phyloP scores from a whole-genome alignment of 2,797 vertebrate species.

The Liasis olivaceus region DNA sequence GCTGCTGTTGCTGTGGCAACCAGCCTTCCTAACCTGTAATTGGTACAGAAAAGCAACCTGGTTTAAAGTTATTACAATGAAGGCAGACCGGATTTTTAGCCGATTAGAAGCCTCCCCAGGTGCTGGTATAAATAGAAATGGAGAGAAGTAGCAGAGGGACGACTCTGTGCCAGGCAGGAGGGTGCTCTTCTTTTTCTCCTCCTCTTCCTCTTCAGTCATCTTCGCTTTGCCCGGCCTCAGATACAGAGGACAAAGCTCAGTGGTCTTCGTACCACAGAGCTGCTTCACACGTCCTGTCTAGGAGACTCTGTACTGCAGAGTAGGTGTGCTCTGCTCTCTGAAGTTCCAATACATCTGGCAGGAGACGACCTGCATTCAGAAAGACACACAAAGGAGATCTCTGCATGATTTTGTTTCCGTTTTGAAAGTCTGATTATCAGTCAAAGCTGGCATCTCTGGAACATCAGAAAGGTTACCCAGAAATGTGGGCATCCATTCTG shows the following conservation, averaged over 20 bases:
- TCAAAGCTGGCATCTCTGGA: not conserved
- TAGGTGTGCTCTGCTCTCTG: not conserved
- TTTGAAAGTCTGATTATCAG: not conserved
- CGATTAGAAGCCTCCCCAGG: constrained; percentile 45
- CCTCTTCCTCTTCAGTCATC: not conserved
- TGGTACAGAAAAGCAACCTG: constrained; percentile 49
- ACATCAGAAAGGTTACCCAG: not conserved
- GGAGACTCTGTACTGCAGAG: not conserved
- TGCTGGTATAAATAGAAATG: constrained; percentile 42
- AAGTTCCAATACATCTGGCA: not conserved
- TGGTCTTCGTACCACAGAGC: not conserved
- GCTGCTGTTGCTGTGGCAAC: constrained; percentile 43
- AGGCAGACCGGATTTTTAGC: constrained; percentile 39
- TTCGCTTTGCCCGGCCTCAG: not conserved
- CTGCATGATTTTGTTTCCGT: not conserved
- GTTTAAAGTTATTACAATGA: constrained; percentile 53
- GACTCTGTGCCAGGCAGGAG: not conserved
- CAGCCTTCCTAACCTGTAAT: constrained; percentile 47
- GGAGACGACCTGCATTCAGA: not conserved
- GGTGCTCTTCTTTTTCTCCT: not conserved
- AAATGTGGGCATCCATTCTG: not conserved
- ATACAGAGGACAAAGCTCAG: not conserved
- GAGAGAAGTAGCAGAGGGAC: not conserved
- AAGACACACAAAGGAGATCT: not conserved
- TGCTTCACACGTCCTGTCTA: not conserved